Base-by-base conservation (phyloP, 2,888 invertebrate species). In the Germaria angustata region DNA sequence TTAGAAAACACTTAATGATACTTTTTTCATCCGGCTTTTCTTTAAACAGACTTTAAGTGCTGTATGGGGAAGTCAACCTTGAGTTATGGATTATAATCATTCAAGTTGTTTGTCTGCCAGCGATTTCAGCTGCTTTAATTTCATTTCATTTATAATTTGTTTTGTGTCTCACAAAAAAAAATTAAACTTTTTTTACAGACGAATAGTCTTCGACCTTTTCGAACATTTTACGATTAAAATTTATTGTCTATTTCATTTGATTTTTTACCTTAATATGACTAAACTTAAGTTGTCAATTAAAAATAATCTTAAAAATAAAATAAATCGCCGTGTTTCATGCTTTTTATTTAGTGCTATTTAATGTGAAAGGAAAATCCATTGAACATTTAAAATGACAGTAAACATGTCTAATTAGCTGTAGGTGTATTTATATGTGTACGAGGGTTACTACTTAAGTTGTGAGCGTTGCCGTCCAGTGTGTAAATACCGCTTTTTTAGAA, bases 201-300 rank as follows among this genome's bases (percentile, higher is more conserved):
- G 4, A 28, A 28, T 28, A 28, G 6, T 5, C 6, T 28, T 3
- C 6, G 28, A 28, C 28, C 28, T 28, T 28, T 28, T 28, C 6
- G 28, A 28, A 28, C 28, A 28, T 61, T 63, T 20, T 41, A 13
- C 32, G 15, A 32, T 39, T 28, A 39, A 32, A 51, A 36, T 46
- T 66, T 66, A 39, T 51, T 68, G 39, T 68, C 36, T 59, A 59
- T 57, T 36, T 20, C 57, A 49, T 72, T 57, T 66, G 63, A 49
- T 49, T 65, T 65, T 20, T 7, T 51, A 65, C 46, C 63, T 53
- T 71, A 32, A 65, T 39, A 71, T 79, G 78, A 76, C 80, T 81
- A 63, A 75, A 51, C 79, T 51, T 49, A 49, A 57, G 51, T 51
- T 72, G 76, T 76, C 80, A 71, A 76, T 81, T 71, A 81, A 53